Evolutionary conservation across 1,140 invertebrate species (phyloP).

Genomic region (Bombus huntii): DNA sequence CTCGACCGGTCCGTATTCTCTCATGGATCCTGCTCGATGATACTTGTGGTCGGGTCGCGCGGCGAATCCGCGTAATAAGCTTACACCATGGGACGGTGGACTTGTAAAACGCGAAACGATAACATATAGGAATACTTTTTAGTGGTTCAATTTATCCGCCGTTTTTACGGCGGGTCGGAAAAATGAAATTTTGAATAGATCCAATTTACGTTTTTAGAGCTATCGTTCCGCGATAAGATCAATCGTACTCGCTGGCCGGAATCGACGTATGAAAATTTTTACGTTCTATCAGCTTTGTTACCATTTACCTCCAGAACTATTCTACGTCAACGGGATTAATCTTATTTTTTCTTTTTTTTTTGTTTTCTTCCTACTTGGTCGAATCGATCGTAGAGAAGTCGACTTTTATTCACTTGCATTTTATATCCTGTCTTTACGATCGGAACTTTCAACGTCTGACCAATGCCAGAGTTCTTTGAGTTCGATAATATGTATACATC

Average conservation of each 20-base stretch:
- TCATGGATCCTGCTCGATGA: slow-evolving; percentile 16
- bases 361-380: neutral
- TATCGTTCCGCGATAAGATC: slow-evolving; percentile 49
- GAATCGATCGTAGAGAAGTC: neutral
- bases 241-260: slow-evolving; percentile 8
- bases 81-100: slow-evolving; percentile 3
- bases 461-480: neutral
- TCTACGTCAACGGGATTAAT: slow-evolving; percentile 14
- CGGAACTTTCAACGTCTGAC: neutral
- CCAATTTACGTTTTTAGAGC: slow-evolving; percentile 48
- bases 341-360: neutral
- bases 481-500: neutral
- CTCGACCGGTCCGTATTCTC: slow-evolving; percentile 21
- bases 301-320: slow-evolving; percentile 18
- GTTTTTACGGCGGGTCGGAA: slow-evolving; percentile 38
- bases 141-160: slow-evolving; percentile 45
- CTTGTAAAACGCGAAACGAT: slow-evolving; percentile 33
- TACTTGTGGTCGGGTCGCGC: neutral
- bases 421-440: slow-evolving; percentile 4
- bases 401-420: slow-evolving; percentile 16
- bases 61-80: slow-evolving; percentile 23
- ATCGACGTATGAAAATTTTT: slow-evolving; percentile 52
- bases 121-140: slow-evolving; percentile 37
- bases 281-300: slow-evolving; percentile 43
- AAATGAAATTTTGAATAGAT: slow-evolving; percentile 54